Base-by-base conservation (phyloP, 2,113 vertebrate species). In the Brachionichthys hirsutus region DNA sequence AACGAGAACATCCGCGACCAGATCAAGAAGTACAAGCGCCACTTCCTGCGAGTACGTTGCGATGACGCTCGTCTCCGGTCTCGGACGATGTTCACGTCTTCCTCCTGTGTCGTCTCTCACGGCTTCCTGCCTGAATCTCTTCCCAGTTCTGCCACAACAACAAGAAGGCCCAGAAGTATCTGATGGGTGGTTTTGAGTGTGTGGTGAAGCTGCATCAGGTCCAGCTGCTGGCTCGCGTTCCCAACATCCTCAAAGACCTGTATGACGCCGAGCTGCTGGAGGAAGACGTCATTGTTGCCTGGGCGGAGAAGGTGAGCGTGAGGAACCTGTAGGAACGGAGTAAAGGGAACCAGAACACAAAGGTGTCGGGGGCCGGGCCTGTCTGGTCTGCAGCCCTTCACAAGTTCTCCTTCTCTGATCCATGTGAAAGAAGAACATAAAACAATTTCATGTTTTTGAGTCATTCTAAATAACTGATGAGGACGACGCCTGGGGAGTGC, bases 101-200 rank as follows among this genome's bases (percentile, higher is more conserved):
- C 24, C 24, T 30, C 24, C 24, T 3, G 24, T 2, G 24, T 30
- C 5, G 5, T 8, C 24, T 8, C 5, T 4, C 24, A 6, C 24
- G 8, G 24, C 24, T 24, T 30, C 16, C 1, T 22, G 5, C n/a
- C 3, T 54, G 3, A 6, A 13, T 34, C 16, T 7, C 12, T 16
- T 20, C 17, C 12, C 73, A 99, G 97, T 98, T 99, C 87, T 98
- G 96, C 88, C 93, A 96, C 89, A 97, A 97, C 85, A 98, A 98
- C 85, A 98, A 98, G 83, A 98, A 96, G 67, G 96, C 97, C 77
- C 97, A 99, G 76, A 92, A 94, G 80, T 99, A 99, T 75, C 93
- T 99, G 57, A 80, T 98, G 75, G 94, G 97, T 53, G 97, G 97
- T 2, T 93, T 99, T 8, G 97, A 98, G 88, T 99, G 97, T 79